Evolutionary conservation across 2,797 vertebrate genomes (phyloP), one percentile per base, ranked within the genome.

Genomic region (Platalea minor): DNA sequence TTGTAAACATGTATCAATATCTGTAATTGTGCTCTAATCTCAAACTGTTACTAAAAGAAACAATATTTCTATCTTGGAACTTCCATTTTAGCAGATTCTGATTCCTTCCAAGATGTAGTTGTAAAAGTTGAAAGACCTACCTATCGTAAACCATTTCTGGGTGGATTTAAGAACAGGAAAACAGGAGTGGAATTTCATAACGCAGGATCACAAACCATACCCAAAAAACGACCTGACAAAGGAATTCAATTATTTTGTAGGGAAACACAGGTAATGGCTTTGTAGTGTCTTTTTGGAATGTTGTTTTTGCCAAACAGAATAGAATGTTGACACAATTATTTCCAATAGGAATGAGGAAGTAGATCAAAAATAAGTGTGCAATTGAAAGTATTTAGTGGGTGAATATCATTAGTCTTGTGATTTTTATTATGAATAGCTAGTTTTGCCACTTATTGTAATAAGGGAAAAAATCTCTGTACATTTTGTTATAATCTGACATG

Each of bases 121-220:
- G 98, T 99, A 87, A 98, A 99, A 97, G 98, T 99, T 25, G 98
- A 99, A 97, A 98, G 98, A 75, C 93, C 98, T 83, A 96, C 95
- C 46, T 98, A 97, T 89, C 95, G 91, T 73, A 99, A 99, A 86
- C 96, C 98, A 19, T 99, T 99, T 97, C 97, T 99, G 92, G 99
- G 99, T 45, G 99, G 99, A 92, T 99, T 98, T 98, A 98, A 98
- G 79, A 98, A 99, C 94, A 96, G 89, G 41, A 29, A 97, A 94
- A 99, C 99, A 14, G 98, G 98, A 81, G 69, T 59, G 11, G 98
- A 99, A 97, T 99, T 98, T 96, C 99, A 99, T 94, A 98, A 99
- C 72, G 99, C 99, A 48, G 98, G 98, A 53, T 98, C 98, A 65
- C 99, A 99, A 98, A 99, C 99, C 1, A 51, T 96, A 73, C 97